Evolutionary conservation across 2,113 vertebrate species (phyloP), one percentile per base, ranked within the genome.

Genomic region (Pteropus alecto): DNA sequence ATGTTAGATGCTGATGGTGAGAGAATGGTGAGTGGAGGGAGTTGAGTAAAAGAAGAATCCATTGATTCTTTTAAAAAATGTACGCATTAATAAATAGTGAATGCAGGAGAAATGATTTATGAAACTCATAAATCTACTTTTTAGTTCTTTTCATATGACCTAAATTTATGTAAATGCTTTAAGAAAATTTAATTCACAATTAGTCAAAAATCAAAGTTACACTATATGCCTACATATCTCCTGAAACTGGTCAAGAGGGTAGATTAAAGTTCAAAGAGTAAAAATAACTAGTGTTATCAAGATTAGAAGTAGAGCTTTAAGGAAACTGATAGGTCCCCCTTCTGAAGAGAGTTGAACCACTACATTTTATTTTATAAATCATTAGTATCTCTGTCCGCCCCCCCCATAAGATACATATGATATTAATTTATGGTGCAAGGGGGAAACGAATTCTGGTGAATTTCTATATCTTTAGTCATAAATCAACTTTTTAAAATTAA

Each of bases 381-480:
- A 77, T 71, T 56, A 79, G 21, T 81, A 63, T 58, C 85, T 93
- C 28, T 87, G 28, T 86, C 38, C 38, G 35, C 38, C 38, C 38
- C 38, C 38, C 38, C 21, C 82, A n/a, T 89, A 90, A 91, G 33
- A 67, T 89, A 87, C 63, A 83, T 92, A 68, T 81, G 33, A 61
- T 54, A 63, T 58, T 96, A 91, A 94, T 91, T 96, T 87, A 87
- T 35, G 68, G 24, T 89, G 4, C 3, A 77, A 93, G 91, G 78
- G 46, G 38, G 14, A 96, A 94, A 70, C 88, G 63, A 90, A 22
- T 78, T 54, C 15, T 51, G 12, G 61, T 76, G n/a, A 89, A 71
- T 77, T 97, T 93, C 94, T 48, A 63, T 81, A 96, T 38, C 21
- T 73, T 96, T 12, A 70, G 86, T 73, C 87, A 96, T 87, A 90